These are phyloP conservation scores for Phalanger gymnotis DNA, from an alignment of 2,797 vertebrate species.

Conservation along the genomic window DNA sequence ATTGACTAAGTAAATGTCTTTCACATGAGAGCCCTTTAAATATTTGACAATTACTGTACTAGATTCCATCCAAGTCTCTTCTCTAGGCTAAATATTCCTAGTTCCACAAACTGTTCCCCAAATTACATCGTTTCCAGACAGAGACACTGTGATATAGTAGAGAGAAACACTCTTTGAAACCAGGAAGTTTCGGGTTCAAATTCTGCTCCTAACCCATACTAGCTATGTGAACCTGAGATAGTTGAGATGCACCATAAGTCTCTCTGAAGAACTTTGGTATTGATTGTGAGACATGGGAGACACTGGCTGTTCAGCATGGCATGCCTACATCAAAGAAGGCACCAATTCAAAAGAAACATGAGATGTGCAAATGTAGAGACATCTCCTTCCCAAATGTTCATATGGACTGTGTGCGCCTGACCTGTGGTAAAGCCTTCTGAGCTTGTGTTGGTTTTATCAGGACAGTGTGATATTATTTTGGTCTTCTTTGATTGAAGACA, in stretches of 20 bases:
- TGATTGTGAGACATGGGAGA: neutral
- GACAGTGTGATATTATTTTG: neutral
- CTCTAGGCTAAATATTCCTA: constrained; percentile 13
- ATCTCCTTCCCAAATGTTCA: neutral
- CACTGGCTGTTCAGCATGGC: neutral
- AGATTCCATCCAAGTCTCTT: constrained; percentile 30
- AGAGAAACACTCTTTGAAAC: neutral
- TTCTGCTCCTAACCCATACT: neutral
- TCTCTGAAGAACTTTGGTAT: neutral
- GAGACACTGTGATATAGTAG: neutral
- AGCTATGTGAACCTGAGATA: neutral
- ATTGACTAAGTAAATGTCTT: constrained; percentile 9
- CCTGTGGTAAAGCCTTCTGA: neutral
- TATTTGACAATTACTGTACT: constrained; percentile 27
- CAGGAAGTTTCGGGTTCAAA: neutral
- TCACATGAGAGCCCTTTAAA: constrained; percentile 29
- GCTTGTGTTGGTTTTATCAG: neutral
- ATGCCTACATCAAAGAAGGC: neutral
- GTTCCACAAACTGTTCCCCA: constrained; percentile 27
- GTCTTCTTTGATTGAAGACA: neutral
- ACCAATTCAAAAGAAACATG: neutral
- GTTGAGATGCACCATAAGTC: neutral
- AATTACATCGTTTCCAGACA: neutral
- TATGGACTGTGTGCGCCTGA: neutral
- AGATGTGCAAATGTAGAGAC: neutral